Base-by-base conservation (phyloP, 2,113 vertebrate genomes). In the Odontesthes bonariensis region DNA sequence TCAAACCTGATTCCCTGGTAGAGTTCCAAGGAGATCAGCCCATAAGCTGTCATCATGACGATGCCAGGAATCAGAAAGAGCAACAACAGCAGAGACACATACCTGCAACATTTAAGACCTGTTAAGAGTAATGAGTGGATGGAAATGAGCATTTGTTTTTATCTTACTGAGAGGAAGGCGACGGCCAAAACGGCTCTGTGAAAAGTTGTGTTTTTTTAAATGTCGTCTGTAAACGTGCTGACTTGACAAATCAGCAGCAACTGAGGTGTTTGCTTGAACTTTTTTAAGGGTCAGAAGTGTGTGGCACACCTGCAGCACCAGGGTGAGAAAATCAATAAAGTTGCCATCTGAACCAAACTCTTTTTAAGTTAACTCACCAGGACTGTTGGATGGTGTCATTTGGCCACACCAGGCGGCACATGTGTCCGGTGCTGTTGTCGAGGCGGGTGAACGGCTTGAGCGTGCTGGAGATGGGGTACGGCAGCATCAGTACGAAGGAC, bases 61-160 rank as follows among this genome's bases (percentile, higher is more conserved):
- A 98, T 95, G 67, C 98, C 98, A 47, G 98, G 98, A 75, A 99
- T 92, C 47, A 99, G 94, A 86, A 99, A 99, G 74, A 99, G 97
- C 40, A 96, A 92, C 90, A 99, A 85, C 35, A 99, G 75, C 88
- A 98, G 92, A 73, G 96, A 97, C 9, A 95, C 95, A 14, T 98
- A 98, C 98, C 98, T 99, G 82, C 31, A 22, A 32, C 8, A 8
- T 49, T 49, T n/a, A 11, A 6, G 35, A 51, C 60, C 38, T 0
- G 62, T 53, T 57, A 9, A 0, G 3, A 6, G 2, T 3, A 35
- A 17, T 27, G 46, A 57, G 35, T 42, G 7, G 16, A 38, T 32
- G 5, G 12, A 46, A 63, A 40, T 51, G 11, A 8, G 51, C 42
- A 44, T 44, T 44, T 16, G 5, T 42, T n/a, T 42, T 12, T 3